These are phyloP conservation scores for Actias luna DNA, from an alignment of 2,888 invertebrate genomes.

Conservation along the genomic window DNA sequence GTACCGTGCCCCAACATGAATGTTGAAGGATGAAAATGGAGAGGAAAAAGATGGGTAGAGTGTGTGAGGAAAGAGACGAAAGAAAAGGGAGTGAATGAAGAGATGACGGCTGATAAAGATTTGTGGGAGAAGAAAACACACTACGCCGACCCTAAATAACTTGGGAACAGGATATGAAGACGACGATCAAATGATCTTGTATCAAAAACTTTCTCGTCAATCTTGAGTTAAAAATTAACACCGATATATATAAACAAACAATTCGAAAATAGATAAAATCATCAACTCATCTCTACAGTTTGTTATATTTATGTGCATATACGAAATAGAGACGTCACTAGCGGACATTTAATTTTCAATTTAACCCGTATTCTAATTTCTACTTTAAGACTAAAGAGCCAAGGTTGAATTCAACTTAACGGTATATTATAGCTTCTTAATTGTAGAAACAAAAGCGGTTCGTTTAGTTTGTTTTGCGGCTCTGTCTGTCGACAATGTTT, in stretches of 20 bases:
- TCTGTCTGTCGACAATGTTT: constrained; percentile 33
- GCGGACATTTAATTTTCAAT: constrained; percentile 56
- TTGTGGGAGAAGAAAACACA: no score
- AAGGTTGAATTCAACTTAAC: constrained; percentile 31
- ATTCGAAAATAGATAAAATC: constrained; percentile 63
- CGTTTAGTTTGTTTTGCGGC: constrained; percentile 74
- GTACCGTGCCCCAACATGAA: no score
- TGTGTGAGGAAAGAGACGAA: no score
- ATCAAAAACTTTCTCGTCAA: background rate
- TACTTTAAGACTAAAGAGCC: constrained; percentile 30
- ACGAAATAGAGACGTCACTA: constrained; percentile 63
- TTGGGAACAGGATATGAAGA: no score
- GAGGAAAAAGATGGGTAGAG: no score
- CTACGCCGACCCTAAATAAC: no score
- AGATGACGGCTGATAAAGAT: no score
- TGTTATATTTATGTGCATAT: constrained; percentile 69
- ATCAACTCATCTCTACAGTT: constrained; percentile 72
- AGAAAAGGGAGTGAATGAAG: no score
- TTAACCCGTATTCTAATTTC: constrained; percentile 30
- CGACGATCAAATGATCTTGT: no score
- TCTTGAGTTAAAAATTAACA: background rate
- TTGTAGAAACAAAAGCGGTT: constrained; percentile 69
- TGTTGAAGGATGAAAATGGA: no score
- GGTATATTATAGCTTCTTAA: constrained; percentile 67
- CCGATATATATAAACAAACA: constrained; percentile 9